These are phyloP conservation scores for Caerostris extrusa DNA, from an alignment of 1,140 invertebrate genomes.

Conservation along the genomic window DNA sequence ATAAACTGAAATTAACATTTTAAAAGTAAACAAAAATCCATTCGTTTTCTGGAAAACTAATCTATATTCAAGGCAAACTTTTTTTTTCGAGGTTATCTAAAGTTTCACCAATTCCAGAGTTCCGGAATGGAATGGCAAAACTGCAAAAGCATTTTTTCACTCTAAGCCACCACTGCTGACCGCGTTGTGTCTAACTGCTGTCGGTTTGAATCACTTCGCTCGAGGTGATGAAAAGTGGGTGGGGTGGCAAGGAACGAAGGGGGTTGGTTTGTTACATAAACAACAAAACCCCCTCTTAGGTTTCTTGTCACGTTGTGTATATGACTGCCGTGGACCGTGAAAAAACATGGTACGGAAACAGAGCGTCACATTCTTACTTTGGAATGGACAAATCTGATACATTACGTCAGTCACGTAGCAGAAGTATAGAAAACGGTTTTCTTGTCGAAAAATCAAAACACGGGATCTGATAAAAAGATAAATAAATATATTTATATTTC, in stretches of 20 bases:
- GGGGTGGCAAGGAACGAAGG: background rate
- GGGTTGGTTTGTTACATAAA: background rate
- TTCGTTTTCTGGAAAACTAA: too few relatives aligned
- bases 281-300: background rate
- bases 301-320: conserved; percentile 54
- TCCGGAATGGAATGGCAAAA: background rate
- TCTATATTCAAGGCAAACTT: too few relatives aligned
- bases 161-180: background rate
- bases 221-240: background rate
- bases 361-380: background rate
- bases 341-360: conserved; percentile 37
- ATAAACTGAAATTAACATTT: too few relatives aligned
- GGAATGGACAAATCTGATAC: conserved; percentile 53
- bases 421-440: conserved; percentile 53
- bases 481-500: conserved; percentile 40
- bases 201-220: background rate
- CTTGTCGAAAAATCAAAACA: conserved; percentile 20
- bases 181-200: background rate
- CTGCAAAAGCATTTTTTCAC: background rate
- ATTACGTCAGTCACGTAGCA: conserved; percentile 40
- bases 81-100: background rate
- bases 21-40: too few relatives aligned
- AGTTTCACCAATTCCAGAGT: background rate
- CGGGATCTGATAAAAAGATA: conserved; percentile 41
- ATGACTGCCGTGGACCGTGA: background rate